These are phyloP conservation scores for Coluber constrictor DNA, from an alignment of 2,797 vertebrate species.

Conservation along the genomic window DNA sequence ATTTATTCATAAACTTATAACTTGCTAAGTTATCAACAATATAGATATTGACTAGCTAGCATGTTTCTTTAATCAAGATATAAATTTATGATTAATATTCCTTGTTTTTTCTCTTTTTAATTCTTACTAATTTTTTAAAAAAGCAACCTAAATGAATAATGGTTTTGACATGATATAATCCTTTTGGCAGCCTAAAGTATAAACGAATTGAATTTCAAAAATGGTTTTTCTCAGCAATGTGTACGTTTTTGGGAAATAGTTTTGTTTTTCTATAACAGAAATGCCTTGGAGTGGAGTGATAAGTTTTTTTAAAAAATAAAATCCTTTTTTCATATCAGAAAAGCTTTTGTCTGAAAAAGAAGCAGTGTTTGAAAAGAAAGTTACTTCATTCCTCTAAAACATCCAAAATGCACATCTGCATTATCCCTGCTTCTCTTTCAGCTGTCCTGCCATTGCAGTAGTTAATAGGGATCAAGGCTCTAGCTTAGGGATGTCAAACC, in stretches of 20 bases:
- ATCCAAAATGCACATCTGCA: background rate
- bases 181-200: background rate
- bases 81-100: background rate
- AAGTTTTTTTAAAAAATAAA: background rate
- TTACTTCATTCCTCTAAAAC: background rate
- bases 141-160: background rate
- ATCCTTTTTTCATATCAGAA: background rate
- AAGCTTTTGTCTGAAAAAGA: background rate
- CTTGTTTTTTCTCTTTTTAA: background rate
- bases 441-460: background rate
- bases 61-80: background rate
- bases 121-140: background rate
- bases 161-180: background rate
- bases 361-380: background rate
- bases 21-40: background rate
- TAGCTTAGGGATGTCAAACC: background rate
- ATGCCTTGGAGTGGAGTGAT: background rate
- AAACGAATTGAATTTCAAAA: background rate
- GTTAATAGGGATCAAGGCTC: background rate
- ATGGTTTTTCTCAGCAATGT: background rate
- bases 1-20: background rate
- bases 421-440: background rate
- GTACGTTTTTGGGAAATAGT: background rate
- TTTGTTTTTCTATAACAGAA: background rate
- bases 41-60: background rate